Percentiles rank a stretch among this genome's conserved stretches.
phyloP scores from a whole-genome alignment of 2,888 invertebrate genomes.

The Ormia ochracea region DNA sequence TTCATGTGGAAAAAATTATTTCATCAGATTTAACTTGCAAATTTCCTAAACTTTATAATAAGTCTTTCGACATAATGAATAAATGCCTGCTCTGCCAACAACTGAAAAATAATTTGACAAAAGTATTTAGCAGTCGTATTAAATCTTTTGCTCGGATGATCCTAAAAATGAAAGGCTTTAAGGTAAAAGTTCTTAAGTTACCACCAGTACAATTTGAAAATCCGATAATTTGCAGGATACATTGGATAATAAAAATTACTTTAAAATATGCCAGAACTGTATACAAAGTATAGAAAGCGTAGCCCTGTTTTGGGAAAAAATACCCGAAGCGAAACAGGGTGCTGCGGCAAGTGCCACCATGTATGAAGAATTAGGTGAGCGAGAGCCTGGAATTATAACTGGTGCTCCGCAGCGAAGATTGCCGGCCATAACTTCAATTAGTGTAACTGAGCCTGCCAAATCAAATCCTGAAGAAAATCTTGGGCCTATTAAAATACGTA shows the following conservation, averaged over 20 bases:
- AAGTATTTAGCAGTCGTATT: neutral
- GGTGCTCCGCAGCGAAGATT: neutral
- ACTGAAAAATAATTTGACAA: conserved; percentile 1
- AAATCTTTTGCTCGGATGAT: conserved; percentile 11
- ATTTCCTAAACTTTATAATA: neutral
- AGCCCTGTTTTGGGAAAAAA: conserved; percentile 25
- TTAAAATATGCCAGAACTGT: conserved; percentile 7
- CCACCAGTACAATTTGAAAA: neutral
- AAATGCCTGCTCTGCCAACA: conserved; percentile 29
- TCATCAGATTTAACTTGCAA: too few species aligned
- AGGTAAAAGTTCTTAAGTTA: neutral
- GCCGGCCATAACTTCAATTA: neutral
- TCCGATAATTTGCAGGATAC: neutral
- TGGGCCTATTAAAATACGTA: conserved; percentile 11
- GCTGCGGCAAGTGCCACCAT: too few species aligned
- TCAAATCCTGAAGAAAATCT: neutral
- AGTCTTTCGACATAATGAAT: conserved; percentile 2
- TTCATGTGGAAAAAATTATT: too few species aligned
- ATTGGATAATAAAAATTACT: neutral
- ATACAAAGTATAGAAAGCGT: conserved; percentile 18
- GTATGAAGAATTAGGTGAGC: neutral
- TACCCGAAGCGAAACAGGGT: conserved; percentile 22
- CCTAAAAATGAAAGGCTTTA: conserved; percentile 32
- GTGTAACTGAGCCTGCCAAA: neutral
- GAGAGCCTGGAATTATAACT: neutral